Percentiles rank a stretch among this genome's conserved stretches.
Conservation (phyloP, 2,797 vertebrate genomes). For the Novumbra hubbsi region DNA sequence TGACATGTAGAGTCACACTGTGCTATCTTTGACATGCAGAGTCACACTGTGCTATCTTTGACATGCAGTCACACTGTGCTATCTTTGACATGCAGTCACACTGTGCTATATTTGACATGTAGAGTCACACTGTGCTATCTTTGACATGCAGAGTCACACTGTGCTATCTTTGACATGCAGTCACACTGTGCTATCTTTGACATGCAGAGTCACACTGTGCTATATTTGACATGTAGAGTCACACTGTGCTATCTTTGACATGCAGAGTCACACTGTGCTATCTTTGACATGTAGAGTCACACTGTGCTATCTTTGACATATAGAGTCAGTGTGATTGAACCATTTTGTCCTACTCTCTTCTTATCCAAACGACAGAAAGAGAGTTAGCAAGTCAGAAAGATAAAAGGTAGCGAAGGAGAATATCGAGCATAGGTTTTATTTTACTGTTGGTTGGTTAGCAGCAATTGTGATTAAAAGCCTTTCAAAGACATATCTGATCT, state of each 20-base stretch:
- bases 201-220: too few relatives aligned
- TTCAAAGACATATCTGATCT: slow-evolving; percentile 16
- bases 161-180: too few relatives aligned
- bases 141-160: too few relatives aligned
- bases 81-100: too few relatives aligned
- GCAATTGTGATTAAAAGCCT: not conserved
- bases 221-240: too few relatives aligned
- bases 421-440: not conserved
- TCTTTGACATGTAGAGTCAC: not conserved
- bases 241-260: not conserved
- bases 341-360: slow-evolving; percentile 4
- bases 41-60: too few relatives aligned
- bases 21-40: too few relatives aligned
- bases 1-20: not conserved
- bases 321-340: not conserved
- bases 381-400: not conserved
- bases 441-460: not conserved
- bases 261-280: too few relatives aligned
- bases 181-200: not conserved
- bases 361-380: slow-evolving; percentile 9
- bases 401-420: too few relatives aligned
- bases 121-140: not conserved
- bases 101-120: too few relatives aligned
- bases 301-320: not conserved
- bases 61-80: not conserved